Evolutionary conservation across 2,113 vertebrate genomes (phyloP), one percentile per base, ranked within the genome.

Genomic region (Phrynocephalus versicolor): DNA sequence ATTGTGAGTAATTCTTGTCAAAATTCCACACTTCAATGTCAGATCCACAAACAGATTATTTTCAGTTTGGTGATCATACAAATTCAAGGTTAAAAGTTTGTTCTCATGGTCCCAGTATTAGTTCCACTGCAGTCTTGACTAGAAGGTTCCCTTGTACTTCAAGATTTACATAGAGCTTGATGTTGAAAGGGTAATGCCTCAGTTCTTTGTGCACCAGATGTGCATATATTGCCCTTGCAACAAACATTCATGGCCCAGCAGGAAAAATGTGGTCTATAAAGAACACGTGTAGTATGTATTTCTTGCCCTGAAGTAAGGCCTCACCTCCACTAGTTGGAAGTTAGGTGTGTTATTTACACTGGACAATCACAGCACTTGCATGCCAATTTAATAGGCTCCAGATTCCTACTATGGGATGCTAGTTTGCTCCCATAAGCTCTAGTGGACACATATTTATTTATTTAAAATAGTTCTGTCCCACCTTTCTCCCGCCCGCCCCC

Each of bases 271-370:
- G 70, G 55, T 82, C 64, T 80, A 51, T 16, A 45, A 60, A 51
- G 14, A 76, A 12, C 62, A 90, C 79, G 69, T 12, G 15, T 79
- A 84, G 84, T 10, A 21, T n/a, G 25, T 87, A 75, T 85, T 5
- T 39, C 58, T 89, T 94, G 60, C 65, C 55, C 25, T 72, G 25
- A 73, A 62, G 51, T 57, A 57, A 71, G 35, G 70, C 57, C 51
- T 37, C 69, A 35, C 60, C 37, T 83, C 1, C 27, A 41, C 37
- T 18, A 74, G 16, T n/a, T n/a, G n/a, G n/a, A n/a, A n/a, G n/a
- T n/a, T 35, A 51, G 13, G 15, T 27, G 37, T 37, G 45, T 51
- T 51, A 51, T 51, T 10, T 51, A 51, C 45, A 51, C 45, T 10
- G 10, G 45, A 51, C 5, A 51, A 51, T 51, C 45, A 51, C 45